These are phyloP conservation scores for Diabrotica virgifera DNA, from an alignment of 1,140 invertebrate genomes.

Conservation along the genomic window DNA sequence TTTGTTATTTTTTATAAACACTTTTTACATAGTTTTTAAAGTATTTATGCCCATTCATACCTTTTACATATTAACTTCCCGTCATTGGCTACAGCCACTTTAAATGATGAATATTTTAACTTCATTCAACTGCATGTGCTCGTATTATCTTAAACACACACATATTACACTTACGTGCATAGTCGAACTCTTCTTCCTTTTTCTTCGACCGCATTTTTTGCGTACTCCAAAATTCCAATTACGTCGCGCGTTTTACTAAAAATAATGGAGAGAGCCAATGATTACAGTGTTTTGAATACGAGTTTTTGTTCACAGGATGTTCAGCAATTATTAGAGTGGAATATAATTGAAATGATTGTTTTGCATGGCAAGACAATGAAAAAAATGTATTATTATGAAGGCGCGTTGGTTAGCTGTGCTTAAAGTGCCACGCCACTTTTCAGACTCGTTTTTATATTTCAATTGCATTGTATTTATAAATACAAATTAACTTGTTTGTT, in stretches of 20 bases:
- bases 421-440: too few species aligned
- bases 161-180: neutral
- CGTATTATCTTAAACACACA: neutral
- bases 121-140: neutral
- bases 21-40: too few species aligned
- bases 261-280: neutral
- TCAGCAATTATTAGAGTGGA: constrained; percentile 2
- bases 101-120: too few species aligned
- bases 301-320: constrained; percentile 2
- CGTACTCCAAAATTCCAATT: neutral
- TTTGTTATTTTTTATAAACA: too few species aligned
- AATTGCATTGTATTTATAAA: too few species aligned
- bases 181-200: neutral
- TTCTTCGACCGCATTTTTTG: neutral
- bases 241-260: neutral
- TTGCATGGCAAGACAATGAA: neutral
- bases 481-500: too few species aligned
- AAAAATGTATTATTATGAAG: neutral
- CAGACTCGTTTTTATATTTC: too few species aligned
- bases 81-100: too few species aligned
- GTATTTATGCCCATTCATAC: too few species aligned
- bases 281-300: constrained; percentile 1
- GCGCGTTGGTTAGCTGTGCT: too few species aligned
- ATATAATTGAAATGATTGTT: constrained; percentile 3
- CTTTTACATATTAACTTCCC: too few species aligned